Conservation (phyloP, 2,888 invertebrate genomes). For the Carpatolechia fugitivella region DNA sequence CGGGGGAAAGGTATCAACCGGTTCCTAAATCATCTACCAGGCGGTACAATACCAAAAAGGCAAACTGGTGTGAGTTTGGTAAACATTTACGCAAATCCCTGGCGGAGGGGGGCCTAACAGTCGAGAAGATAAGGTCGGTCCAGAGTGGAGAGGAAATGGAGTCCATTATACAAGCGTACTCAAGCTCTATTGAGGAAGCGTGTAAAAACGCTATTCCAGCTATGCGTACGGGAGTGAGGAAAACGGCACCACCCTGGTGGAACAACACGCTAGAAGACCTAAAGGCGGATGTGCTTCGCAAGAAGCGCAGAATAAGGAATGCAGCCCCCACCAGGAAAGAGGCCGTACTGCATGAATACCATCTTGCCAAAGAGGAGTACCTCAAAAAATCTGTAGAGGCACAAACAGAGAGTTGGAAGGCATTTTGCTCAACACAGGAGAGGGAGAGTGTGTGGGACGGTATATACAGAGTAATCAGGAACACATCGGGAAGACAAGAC, state of each 20-base stretch:
- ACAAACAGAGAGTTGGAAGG: neutral
- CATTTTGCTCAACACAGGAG: neutral
- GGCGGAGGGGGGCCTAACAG: no score
- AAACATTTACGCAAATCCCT: no score
- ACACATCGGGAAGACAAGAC: neutral
- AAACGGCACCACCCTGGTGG: neutral
- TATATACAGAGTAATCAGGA: no score
- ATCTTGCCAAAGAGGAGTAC: neutral
- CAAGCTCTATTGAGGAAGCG: neutral
- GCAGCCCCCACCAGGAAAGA: neutral
- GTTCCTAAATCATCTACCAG: no score
- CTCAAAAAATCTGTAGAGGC: neutral
- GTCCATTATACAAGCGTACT: slow-evolving; percentile 1
- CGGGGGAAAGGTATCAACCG: no score
- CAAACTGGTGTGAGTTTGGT: no score
- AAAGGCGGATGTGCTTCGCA: no score
- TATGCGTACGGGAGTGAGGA: no score
- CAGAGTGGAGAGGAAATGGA: neutral
- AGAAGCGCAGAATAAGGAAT: neutral
- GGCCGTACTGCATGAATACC: neutral
- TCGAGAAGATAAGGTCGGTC: no score
- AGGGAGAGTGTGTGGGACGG: no score
- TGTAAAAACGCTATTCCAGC: neutral
- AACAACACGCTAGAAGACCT: no score
- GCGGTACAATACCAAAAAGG: no score